Evolutionary conservation across 2,797 vertebrate species (phyloP).

Genomic region (Catostomus latipinnis): DNA sequence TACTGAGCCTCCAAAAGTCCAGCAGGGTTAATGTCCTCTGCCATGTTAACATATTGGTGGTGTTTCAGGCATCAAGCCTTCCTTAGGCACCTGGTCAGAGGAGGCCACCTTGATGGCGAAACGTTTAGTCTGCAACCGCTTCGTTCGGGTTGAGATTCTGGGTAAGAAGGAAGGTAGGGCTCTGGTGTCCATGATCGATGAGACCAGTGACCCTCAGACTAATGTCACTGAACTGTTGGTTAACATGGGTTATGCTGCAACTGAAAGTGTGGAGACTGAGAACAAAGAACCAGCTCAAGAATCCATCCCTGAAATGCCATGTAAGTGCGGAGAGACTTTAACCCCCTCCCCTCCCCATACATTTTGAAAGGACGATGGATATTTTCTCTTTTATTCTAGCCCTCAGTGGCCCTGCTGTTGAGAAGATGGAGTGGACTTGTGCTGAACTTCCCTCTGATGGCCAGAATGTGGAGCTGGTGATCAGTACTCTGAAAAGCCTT

Average conservation of each 20-base stretch:
- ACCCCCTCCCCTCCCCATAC: background rate
- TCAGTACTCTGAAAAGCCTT: slow-evolving; percentile 80
- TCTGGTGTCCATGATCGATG: slow-evolving; percentile 83
- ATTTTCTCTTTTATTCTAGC: slow-evolving; percentile 16
- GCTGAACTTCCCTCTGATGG: slow-evolving; percentile 74
- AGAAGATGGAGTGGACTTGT: slow-evolving; percentile 71
- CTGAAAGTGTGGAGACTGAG: background rate
- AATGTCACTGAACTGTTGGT: slow-evolving; percentile 76
- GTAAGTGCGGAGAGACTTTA: slow-evolving; percentile 11
- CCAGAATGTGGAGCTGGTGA: slow-evolving; percentile 78
- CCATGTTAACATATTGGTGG: background rate
- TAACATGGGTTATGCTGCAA: slow-evolving; percentile 73
- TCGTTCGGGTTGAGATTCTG: slow-evolving; percentile 81
- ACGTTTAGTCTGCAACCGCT: slow-evolving; percentile 80
- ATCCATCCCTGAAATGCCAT: slow-evolving; percentile 2
- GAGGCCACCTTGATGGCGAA: slow-evolving; percentile 78
- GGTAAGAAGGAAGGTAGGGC: slow-evolving; percentile 68
- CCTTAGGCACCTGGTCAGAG: slow-evolving; percentile 80
- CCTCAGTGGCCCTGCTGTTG: background rate
- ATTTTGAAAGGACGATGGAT: background rate
- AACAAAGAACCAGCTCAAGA: background rate
- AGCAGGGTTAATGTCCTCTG: background rate
- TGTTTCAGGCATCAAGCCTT: slow-evolving; percentile 82
- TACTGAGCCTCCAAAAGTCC: background rate
- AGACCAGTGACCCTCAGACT: slow-evolving; percentile 75